Base-by-base conservation (phyloP, 2,113 vertebrate species). In the Athene noctua region DNA sequence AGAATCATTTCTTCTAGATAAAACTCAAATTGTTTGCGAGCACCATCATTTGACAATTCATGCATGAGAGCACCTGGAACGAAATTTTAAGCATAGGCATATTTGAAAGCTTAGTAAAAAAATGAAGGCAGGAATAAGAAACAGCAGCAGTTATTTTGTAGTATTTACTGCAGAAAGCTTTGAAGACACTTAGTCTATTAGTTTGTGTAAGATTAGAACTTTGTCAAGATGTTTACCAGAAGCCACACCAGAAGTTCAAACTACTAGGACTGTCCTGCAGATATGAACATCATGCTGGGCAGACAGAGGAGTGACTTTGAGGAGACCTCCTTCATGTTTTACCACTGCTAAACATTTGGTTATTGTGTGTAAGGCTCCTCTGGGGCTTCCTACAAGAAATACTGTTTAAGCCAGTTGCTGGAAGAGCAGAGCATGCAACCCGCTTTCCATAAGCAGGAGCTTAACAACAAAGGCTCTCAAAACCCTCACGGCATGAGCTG, bases 1-100 rank as follows among this genome's bases (percentile, higher is more conserved):
- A 99, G 98, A 95, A 99, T 99, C 99, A 99, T 99, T 98, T 99
- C 99, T 97, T 99, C 99, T 86, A 99, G 98, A 94, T 99, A 99
- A 95, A 99, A 99, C 96, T 99, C 99, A 97, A 99, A 99, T 38
- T 99, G 99, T 91, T 97, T 98, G 63, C 99, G 99, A 95, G 99
- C 99, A 62, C 99, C 99, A 44, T 99, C 99, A 44, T 99, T 99
- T 67, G 99, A 99, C 75, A 99, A 97, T 93, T 99, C 99, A 88
- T 99, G 99, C 99, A 99, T 99, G 85, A 99, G 99, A 88, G 99
- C 99, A 98, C 99, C 99, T 99, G 96, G 52, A 96, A 97, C 17
- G 90, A 93, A 88, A 77, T 73, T 91, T 94, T n/a, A 61, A 80
- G 58, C 18, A 66, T 2, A 59, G 36, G 17, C 36, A 91, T 21